Percentiles rank a stretch among this genome's conserved stretches.
Evolutionary conservation across 2,113 vertebrate species (phyloP).

Genomic region (Coregonus clupeaformis): DNA sequence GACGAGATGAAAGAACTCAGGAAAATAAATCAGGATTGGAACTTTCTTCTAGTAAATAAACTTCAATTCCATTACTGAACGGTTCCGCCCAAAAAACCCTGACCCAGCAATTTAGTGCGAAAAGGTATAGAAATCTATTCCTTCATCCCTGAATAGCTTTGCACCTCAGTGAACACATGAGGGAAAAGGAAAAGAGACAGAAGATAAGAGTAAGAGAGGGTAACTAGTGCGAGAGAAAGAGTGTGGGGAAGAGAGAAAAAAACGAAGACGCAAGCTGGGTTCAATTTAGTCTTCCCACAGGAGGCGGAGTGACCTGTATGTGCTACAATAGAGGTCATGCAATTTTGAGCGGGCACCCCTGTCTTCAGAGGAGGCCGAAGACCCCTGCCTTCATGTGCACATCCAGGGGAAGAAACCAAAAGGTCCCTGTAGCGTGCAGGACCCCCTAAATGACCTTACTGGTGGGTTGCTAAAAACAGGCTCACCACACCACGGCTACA

Average conservation of each 20-base stretch:
- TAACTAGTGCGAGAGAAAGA: constrained; percentile 23
- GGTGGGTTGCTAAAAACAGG: constrained; percentile 67
- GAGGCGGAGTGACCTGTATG: constrained; percentile 76
- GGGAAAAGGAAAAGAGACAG: constrained; percentile 61
- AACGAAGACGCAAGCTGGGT: constrained; percentile 78
- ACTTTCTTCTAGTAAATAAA: constrained; percentile 75
- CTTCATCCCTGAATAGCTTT: constrained; percentile 74
- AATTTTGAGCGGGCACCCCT: constrained; percentile 70
- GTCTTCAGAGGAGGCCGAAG: constrained; percentile 65
- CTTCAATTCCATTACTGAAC: constrained; percentile 70
- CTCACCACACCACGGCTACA: constrained; percentile 48
- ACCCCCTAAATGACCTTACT: constrained; percentile 67
- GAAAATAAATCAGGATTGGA: constrained; percentile 45
- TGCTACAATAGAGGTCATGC: constrained; percentile 76
- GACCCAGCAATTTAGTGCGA: constrained; percentile 68
- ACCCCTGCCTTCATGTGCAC: constrained; percentile 68
- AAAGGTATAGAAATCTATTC: constrained; percentile 70
- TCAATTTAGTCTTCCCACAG: constrained; percentile 79
- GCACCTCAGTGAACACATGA: constrained; percentile 77
- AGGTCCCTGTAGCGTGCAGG: constrained; percentile 61
- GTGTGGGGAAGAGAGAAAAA: constrained; percentile 36
- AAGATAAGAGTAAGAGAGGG: constrained; percentile 61
- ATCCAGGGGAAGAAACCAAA: constrained; percentile 66
- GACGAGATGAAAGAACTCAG: constrained; percentile 1
- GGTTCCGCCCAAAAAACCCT: constrained; percentile 68